Conservation (phyloP, 2,113 vertebrate genomes). For the Pithys albifrons region DNA sequence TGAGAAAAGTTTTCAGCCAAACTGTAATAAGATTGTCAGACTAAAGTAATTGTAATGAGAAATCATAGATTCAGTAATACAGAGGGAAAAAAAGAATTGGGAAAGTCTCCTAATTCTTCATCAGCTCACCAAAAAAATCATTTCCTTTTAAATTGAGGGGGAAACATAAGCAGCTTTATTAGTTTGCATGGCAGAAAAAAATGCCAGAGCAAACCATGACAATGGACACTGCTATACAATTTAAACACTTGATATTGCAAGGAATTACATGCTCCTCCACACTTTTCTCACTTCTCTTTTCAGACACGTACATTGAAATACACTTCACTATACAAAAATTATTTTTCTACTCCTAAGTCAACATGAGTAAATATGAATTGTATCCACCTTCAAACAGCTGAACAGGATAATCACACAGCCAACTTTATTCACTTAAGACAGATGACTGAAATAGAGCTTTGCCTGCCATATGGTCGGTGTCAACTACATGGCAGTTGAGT, state of each 20-base stretch:
- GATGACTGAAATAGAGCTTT: not conserved
- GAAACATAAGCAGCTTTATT: not conserved
- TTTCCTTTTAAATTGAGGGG: not conserved
- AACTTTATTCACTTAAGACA: not conserved
- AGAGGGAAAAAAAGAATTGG: not conserved
- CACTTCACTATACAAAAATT: not conserved
- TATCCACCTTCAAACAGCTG: not conserved
- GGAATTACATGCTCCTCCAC: not conserved
- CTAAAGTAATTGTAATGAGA: not conserved
- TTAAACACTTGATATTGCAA: not conserved
- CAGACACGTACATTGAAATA: not conserved
- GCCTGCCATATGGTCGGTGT: not conserved
- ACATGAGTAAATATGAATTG: not conserved
- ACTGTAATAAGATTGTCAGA: not conserved
- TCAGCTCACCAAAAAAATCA: not conserved
- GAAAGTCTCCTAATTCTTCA: not conserved
- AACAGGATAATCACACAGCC: not conserved
- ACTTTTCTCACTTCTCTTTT: not conserved
- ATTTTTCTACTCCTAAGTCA: not conserved
- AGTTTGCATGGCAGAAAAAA: not conserved
- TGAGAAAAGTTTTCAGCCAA: not conserved
- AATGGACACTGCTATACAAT: not conserved
- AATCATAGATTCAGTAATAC: not conserved
- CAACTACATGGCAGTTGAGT: not conserved
- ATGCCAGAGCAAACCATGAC: not conserved